Conservation (phyloP, 2,888 invertebrate genomes). For the Selenia dentaria region DNA sequence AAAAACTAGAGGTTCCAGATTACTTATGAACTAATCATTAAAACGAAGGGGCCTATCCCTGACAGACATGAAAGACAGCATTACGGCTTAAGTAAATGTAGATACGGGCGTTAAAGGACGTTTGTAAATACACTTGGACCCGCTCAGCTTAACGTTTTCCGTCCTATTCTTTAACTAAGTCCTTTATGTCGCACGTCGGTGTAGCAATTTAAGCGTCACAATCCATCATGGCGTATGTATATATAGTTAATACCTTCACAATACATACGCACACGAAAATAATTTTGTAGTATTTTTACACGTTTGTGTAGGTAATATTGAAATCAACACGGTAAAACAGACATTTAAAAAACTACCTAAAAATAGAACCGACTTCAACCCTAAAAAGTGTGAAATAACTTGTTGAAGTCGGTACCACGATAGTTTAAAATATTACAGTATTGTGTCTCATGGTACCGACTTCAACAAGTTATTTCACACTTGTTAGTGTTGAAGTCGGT, state of each 20-base stretch:
- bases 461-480: too few relatives aligned
- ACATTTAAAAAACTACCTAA: too few relatives aligned
- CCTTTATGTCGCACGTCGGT: neutral
- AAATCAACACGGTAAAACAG: too few relatives aligned
- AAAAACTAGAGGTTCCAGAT: neutral
- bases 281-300: too few relatives aligned
- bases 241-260: neutral
- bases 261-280: too few relatives aligned
- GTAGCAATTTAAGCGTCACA: constrained; percentile 3
- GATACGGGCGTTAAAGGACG: constrained; percentile 19
- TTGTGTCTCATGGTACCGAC: too few relatives aligned
- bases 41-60: constrained; percentile 19
- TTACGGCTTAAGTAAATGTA: constrained; percentile 21
- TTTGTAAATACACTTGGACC: constrained; percentile 18
- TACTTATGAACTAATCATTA: constrained; percentile 19
- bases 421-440: too few relatives aligned
- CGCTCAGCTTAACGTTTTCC: constrained; percentile 17
- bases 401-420: too few relatives aligned
- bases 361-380: too few relatives aligned
- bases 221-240: constrained; percentile 3
- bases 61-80: constrained; percentile 21
- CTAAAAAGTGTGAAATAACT: too few relatives aligned
- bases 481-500: too few relatives aligned
- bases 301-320: too few relatives aligned
- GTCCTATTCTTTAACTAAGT: constrained; percentile 6